Percentiles rank a stretch among this genome's conserved stretches.
Evolutionary conservation across 1,140 invertebrate species (phyloP).

Genomic region (Drosophila eugracilis): DNA sequence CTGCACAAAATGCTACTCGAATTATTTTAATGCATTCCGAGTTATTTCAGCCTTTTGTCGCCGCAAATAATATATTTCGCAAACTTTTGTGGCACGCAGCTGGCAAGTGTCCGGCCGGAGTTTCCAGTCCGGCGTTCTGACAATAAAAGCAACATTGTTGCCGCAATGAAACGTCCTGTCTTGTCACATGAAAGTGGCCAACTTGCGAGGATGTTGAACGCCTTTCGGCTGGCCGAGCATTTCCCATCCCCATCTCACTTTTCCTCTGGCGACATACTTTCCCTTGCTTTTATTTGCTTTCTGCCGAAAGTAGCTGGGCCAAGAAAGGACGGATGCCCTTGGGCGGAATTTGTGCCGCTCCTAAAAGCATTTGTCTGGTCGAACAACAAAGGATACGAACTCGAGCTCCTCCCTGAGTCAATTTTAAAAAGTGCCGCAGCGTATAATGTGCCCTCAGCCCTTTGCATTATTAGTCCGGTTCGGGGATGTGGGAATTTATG

Average conservation of each 20-base stretch:
- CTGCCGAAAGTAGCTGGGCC: slow-evolving; percentile 55
- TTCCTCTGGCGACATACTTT: slow-evolving; percentile 25
- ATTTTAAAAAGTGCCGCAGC: slow-evolving; percentile 67
- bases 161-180: slow-evolving; percentile 71
- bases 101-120: slow-evolving; percentile 45
- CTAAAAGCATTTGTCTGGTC: slow-evolving; percentile 75
- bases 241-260: slow-evolving; percentile 4
- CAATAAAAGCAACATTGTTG: slow-evolving; percentile 73
- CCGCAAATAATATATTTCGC: slow-evolving; percentile 57
- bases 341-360: slow-evolving; percentile 64
- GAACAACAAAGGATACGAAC: slow-evolving; percentile 33
- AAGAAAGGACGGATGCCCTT: slow-evolving; percentile 72
- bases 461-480: slow-evolving; percentile 29
- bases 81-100: slow-evolving; percentile 59
- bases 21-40: slow-evolving; percentile 67
- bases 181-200: slow-evolving; percentile 61
- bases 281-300: slow-evolving; percentile 43
- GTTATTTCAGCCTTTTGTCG: slow-evolving; percentile 51
- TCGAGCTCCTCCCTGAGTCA: slow-evolving; percentile 46
- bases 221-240: slow-evolving; percentile 54
- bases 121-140: slow-evolving; percentile 10
- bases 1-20: slow-evolving; percentile 41
- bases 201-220: slow-evolving; percentile 65
- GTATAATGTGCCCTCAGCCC: slow-evolving; percentile 22
- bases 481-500: background rate